Evolutionary conservation across 1,140 invertebrate species (phyloP).

Genomic region (Rhizoglyphus robini): DNA sequence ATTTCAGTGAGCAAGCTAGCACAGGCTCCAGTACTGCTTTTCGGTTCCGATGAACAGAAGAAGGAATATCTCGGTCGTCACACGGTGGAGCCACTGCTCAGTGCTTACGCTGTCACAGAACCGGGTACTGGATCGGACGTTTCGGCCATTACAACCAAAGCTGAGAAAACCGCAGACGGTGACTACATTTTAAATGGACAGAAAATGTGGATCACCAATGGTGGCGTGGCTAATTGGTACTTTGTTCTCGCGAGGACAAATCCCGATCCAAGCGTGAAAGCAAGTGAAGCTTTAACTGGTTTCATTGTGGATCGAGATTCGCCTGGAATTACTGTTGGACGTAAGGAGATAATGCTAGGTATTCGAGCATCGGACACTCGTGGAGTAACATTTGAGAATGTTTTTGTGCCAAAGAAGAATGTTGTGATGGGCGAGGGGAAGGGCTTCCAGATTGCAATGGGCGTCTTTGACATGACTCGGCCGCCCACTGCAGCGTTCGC

Average conservation of each 20-base stretch:
- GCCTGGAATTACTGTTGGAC: constrained; percentile 67
- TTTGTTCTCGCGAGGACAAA: constrained; percentile 88
- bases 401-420: constrained; percentile 85
- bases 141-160: constrained; percentile 69
- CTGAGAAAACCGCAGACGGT: constrained; percentile 78
- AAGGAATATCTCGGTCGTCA: constrained; percentile 75
- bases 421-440: constrained; percentile 54
- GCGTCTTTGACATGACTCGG: constrained; percentile 81
- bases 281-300: constrained; percentile 83
- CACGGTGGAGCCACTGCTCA: constrained; percentile 49
- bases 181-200: constrained; percentile 90
- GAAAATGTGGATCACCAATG: constrained; percentile 96
- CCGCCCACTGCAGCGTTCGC: constrained; percentile 61
- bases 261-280: constrained; percentile 75
- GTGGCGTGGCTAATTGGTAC: constrained; percentile 88
- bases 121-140: constrained; percentile 83
- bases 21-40: constrained; percentile 73
- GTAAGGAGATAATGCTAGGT: constrained; percentile 94
- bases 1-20: constrained; percentile 76
- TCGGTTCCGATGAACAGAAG: constrained; percentile 71
- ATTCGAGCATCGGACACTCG: constrained; percentile 88
- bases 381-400: constrained; percentile 94
- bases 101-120: constrained; percentile 84
- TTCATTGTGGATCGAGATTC: constrained; percentile 87
- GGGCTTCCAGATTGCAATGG: constrained; percentile 95